Evolutionary conservation across 1,140 invertebrate genomes (phyloP), one percentile per base, ranked within the genome.

Genomic region (Matsumurasca onukii): DNA sequence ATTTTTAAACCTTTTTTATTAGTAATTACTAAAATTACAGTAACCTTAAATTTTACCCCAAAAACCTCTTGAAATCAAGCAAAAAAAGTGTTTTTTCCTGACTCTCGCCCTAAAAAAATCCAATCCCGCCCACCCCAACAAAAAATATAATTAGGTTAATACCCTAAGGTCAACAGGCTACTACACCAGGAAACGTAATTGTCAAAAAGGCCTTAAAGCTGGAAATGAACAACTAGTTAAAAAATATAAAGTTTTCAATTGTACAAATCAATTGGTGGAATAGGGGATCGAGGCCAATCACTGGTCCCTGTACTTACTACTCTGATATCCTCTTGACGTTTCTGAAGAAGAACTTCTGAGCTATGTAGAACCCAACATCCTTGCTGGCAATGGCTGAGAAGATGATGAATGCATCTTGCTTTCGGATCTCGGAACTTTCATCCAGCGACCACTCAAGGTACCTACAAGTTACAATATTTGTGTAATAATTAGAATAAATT

Each of bases 341-440:
- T 12, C 82, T 76, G 65, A 83, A 82, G 17, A 89, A 79, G 75
- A 89, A 90, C 65, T 86, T 80, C 34, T 83, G 81, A n/a, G 88
- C 85, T 52, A 87, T 78, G 73, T 85, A 84, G 72, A 83, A 89
- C 2, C 88, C 88, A 52, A 84, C 73, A 27, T 83, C 73, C 74
- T 49, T 73, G 63, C 83, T 82, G 74, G 0, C 71, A 68, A 78
- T 63, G 0, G 68, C 30, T 24, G 70, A 65, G 22, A 78, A 34
- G 64, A 78, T 74, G 1, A 67, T 45, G 0, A 73, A 62, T 12
- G 73, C 73, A 31, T 79, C 76, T 29, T 79, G 78, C 30, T 76
- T 78, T 0, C 73, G 73, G 2, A 82, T 80, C 31, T 75, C 74
- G 12, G 77, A 77, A 12, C 69, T 69, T 12, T 74, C 69, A 0